Percentiles rank a stretch among this genome's conserved stretches.
phyloP scores from a whole-genome alignment of 2,113 vertebrate species.

The Acanthisitta chloris region DNA sequence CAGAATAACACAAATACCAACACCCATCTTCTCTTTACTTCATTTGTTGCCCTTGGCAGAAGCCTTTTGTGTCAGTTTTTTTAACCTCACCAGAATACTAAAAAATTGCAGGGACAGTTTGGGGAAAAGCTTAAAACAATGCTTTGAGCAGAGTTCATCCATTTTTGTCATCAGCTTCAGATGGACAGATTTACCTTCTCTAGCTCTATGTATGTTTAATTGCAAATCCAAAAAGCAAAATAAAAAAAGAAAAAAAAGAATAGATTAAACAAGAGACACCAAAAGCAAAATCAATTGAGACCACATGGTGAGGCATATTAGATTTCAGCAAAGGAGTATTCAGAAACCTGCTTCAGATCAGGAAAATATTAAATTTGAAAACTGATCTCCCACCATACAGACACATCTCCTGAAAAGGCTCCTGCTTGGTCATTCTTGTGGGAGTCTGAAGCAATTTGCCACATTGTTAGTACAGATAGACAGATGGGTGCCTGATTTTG shows the following conservation, averaged over 20 bases:
- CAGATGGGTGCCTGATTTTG: background rate
- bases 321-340: background rate
- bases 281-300: background rate
- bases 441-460: background rate
- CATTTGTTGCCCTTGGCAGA: background rate
- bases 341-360: background rate
- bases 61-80: background rate
- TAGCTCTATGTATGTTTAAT: background rate
- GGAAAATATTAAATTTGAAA: background rate
- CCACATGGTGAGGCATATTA: background rate
- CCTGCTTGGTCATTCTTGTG: background rate
- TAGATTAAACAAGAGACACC: background rate
- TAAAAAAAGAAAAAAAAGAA: background rate
- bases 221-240: too few relatives aligned
- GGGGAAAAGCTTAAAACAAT: background rate
- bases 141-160: background rate
- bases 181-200: background rate
- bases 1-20: background rate
- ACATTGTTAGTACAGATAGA: background rate
- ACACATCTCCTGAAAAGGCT: background rate
- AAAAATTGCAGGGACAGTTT: background rate
- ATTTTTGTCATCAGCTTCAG: background rate
- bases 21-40: background rate
- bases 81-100: background rate
- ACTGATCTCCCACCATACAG: fast-evolving